Base-by-base conservation (phyloP, 2,888 invertebrate genomes). In the Caenorhabditis panamensis region DNA sequence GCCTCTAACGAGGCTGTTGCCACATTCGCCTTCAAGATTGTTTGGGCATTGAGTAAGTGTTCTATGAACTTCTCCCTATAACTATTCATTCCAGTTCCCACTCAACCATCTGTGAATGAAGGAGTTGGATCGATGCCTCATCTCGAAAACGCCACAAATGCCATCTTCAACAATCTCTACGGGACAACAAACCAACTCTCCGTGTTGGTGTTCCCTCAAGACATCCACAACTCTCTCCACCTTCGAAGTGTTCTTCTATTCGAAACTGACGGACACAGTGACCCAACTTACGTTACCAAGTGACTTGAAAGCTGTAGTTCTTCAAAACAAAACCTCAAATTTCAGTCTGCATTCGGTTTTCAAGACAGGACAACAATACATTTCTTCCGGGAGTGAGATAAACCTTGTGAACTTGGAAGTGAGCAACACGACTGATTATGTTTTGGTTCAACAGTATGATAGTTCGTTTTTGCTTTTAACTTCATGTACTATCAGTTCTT, bases 1-100 rank as follows among this genome's bases (percentile, higher is more conserved):
- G 56, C 63, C 0, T 53, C 53, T 6, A 53, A 18, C 20, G 24
- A 53, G 16, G 44, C 36, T 11, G 53, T 22, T 2, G 61, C 72
- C 6, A 63, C 72, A 1, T 56, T 72, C 4, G 72, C 28, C 22
- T 63, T 72, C 16, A 63, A 53, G 47, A 63, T 72, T 20, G 24
- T n/a, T 2, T 72, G 72, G 72, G 56, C 54, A 5, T 44, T 13
- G 2, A 28, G 72, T 72, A n/a, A 36, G 62, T 36, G 9, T 36
- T 8, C 16, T 11, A 11, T 41, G 41, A 41, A 31, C 4, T 31
- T 31, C n/a, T n/a, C n/a, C n/a, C n/a, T n/a, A 9, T 4, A 31
- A 31, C 31, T 31, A 31, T 6, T 31, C 31, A 31, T 41, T 41
- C 11, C 41, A 41, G 41, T 41, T 13, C 41, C 41, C 2, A 41